These are phyloP conservation scores for Lepidochrysops patricia DNA, from an alignment of 2,888 invertebrate species.

Conservation along the genomic window DNA sequence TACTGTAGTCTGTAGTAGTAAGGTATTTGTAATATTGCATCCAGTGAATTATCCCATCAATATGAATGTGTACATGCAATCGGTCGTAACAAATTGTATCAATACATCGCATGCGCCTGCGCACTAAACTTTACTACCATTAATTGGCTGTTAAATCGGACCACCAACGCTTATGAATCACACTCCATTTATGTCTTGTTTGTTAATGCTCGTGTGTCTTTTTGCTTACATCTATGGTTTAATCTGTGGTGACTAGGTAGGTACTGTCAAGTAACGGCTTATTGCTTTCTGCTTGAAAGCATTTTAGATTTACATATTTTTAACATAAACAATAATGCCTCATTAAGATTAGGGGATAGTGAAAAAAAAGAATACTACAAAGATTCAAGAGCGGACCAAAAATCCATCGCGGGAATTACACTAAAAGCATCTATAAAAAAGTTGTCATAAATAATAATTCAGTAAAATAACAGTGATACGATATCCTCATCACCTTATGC, in stretches of 20 bases:
- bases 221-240: neutral
- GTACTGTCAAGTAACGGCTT: neutral
- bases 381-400: too few species aligned
- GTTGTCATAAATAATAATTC: too few species aligned
- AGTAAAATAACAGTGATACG: too few species aligned
- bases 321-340: too few species aligned
- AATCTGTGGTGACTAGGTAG: neutral
- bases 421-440: too few species aligned
- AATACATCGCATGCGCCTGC: slow-evolving; percentile 25
- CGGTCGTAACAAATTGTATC: slow-evolving; percentile 29
- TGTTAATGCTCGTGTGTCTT: neutral
- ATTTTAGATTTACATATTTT: too few species aligned
- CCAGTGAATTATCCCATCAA: neutral
- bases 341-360: too few species aligned
- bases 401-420: too few species aligned
- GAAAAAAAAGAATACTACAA: too few species aligned
- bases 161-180: slow-evolving; percentile 30
- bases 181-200: neutral
- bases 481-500: too few species aligned
- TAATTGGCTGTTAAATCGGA: slow-evolving; percentile 40
- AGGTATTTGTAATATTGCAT: neutral
- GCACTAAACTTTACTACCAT: slow-evolving; percentile 27
- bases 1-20: too few species aligned
- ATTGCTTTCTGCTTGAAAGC: neutral
- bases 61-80: slow-evolving; percentile 13